These are phyloP conservation scores for Epinotia brunnichana DNA, from an alignment of 2,888 invertebrate species.

Conservation along the genomic window DNA sequence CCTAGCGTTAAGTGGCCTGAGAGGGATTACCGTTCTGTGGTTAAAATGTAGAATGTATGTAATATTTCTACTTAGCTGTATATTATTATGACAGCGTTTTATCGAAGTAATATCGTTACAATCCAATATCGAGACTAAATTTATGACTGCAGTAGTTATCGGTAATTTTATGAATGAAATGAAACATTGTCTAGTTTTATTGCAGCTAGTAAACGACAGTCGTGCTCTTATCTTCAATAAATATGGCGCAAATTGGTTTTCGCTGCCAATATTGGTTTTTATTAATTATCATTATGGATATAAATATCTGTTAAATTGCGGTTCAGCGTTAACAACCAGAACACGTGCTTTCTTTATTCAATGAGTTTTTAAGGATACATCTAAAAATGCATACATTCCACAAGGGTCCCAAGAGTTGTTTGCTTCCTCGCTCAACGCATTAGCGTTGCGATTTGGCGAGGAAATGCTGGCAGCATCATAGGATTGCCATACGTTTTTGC, in stretches of 20 bases:
- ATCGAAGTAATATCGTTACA: neutral
- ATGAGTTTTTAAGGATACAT: too few relatives aligned
- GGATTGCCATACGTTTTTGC: neutral
- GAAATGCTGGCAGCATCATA: too few relatives aligned
- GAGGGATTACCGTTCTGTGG: too few relatives aligned
- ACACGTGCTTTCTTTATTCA: neutral
- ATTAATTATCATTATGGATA: slow-evolving; percentile 2
- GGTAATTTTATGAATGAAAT: slow-evolving; percentile 24
- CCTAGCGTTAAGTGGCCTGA: too few relatives aligned
- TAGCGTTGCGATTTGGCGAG: too few relatives aligned
- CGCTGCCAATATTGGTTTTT: slow-evolving; percentile 5
- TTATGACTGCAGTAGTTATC: slow-evolving; percentile 2
- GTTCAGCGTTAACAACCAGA: neutral
- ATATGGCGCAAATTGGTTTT: neutral
- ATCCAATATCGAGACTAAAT: slow-evolving; percentile 16
- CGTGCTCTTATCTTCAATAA: slow-evolving; percentile 6
- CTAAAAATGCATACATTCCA: too few relatives aligned
- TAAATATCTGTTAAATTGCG: neutral
- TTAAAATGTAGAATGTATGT: too few relatives aligned
- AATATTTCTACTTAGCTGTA: neutral
- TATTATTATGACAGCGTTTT: neutral
- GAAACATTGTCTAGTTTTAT: slow-evolving; percentile 18
- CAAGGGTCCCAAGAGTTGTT: too few relatives aligned
- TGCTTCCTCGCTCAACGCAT: too few relatives aligned
- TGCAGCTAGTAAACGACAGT: slow-evolving; percentile 15